Evolutionary conservation across 2,888 invertebrate genomes (phyloP).

Genomic region (Dasysyrphus albostriatus): DNA sequence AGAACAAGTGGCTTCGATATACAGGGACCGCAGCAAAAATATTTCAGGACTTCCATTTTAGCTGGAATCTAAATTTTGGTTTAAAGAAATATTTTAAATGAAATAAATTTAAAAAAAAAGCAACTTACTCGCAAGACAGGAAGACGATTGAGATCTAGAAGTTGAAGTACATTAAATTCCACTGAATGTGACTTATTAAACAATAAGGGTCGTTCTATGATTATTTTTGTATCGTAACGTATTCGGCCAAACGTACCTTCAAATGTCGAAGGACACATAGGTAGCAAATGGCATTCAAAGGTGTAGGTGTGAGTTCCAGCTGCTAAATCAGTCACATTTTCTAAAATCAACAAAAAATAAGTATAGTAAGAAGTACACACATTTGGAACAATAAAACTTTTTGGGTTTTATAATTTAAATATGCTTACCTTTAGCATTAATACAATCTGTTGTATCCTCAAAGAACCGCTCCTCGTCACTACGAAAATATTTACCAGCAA

Average conservation of each 20-base stretch:
- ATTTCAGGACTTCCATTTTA: constrained; percentile 69
- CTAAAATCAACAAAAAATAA: constrained; percentile 14
- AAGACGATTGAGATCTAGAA: constrained; percentile 89
- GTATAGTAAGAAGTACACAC: no score
- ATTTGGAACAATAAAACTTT: no score
- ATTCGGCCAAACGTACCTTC: constrained; percentile 85
- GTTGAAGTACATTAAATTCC: constrained; percentile 91
- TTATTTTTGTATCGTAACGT: constrained; percentile 87
- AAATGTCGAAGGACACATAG: constrained; percentile 85
- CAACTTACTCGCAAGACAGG: constrained; percentile 43
- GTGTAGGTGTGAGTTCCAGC: constrained; percentile 84
- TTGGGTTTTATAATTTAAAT: not conserved
- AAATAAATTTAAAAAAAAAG: no score
- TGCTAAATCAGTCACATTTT: constrained; percentile 63
- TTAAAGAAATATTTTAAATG: not conserved
- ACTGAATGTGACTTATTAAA: constrained; percentile 88
- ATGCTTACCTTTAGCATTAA: constrained; percentile 47
- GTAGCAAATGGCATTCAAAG: constrained; percentile 85
- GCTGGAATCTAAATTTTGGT: not conserved
- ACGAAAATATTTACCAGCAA: constrained; percentile 9
- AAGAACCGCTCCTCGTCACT: constrained; percentile 55
- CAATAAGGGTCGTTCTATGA: constrained; percentile 92
- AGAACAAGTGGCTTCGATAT: constrained; percentile 78
- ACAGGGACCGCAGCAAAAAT: constrained; percentile 80
- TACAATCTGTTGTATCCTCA: constrained; percentile 49